These are phyloP conservation scores for Pipistrellus kuhlii DNA, from an alignment of 2,797 vertebrate species.

Conservation along the genomic window DNA sequence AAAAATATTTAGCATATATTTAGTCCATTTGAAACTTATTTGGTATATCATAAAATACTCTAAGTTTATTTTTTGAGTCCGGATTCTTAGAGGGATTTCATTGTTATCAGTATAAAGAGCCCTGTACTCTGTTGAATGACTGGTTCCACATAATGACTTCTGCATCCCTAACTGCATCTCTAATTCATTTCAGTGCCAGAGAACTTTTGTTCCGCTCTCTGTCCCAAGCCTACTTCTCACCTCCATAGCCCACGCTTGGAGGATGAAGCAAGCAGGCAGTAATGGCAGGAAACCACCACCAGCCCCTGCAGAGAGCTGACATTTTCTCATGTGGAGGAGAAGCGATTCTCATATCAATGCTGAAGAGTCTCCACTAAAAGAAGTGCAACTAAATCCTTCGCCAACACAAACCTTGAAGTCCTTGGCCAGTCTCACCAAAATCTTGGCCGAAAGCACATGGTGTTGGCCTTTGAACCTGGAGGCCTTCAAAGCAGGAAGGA, in stretches of 20 bases:
- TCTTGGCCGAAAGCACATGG: slow-evolving; percentile 33
- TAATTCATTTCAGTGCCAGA: background rate
- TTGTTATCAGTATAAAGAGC: background rate
- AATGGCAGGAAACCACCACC: background rate
- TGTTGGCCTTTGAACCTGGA: slow-evolving; percentile 36
- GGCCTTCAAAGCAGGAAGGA: slow-evolving; percentile 52
- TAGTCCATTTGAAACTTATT: slow-evolving; percentile 61
- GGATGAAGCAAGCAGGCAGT: background rate
- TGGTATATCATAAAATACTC: slow-evolving; percentile 30
- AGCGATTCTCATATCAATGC: background rate
- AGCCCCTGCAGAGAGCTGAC: background rate
- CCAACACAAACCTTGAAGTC: slow-evolving; percentile 1
- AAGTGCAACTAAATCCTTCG: background rate
- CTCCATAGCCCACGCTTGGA: background rate
- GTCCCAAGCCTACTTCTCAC: background rate
- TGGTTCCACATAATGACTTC: background rate
- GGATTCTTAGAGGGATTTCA: background rate
- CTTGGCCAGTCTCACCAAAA: slow-evolving; percentile 50
- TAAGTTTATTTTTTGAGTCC: slow-evolving; percentile 20
- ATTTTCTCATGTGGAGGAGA: background rate
- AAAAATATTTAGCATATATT: slow-evolving; percentile 60
- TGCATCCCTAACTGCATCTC: background rate
- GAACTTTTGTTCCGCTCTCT: background rate
- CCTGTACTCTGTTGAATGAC: background rate
- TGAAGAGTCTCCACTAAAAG: background rate